Evolutionary conservation across 2,888 invertebrate species (phyloP), one percentile per base, ranked within the genome.

Genomic region (Acleris literana): DNA sequence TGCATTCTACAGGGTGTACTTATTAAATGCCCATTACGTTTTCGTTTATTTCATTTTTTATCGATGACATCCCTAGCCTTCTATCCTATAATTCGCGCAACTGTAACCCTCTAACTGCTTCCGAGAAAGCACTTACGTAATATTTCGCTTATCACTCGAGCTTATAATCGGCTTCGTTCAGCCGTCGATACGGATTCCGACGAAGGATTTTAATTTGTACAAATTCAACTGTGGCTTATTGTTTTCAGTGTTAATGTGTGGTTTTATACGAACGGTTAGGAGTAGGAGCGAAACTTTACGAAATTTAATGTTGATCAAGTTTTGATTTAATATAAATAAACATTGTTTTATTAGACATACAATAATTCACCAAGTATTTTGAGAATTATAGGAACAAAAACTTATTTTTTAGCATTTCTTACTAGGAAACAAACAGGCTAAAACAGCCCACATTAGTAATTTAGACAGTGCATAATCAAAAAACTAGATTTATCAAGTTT

Each of bases 141-240:
- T 48, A 54, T 59, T 22, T 18, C 49, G 25, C 61, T 69, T 54
- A 44, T 43, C 62, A 53, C 52, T 55, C 59, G 20, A 33, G 64
- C 62, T 69, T 74, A 62, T 71, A 74, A 71, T 70, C 72, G 68
- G 70, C 65, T 74, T 68, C 56, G 56, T 17, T 66, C 63, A 58
- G 56, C 39, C 33, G 59, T 64, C 63, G 68, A 46, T 46, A 46
- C 62, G 59, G 58, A 68, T 68, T 62, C 69, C 64, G 62, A 68
- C 63, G 46, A 68, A 71, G 71, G 64, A 72, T 74, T 76, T 76
- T 72, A 74, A 75, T 75, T 77, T 69, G 72, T 72, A 71, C 72
- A 72, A 73, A 74, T 77, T 71, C 70, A 67, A 64, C 57, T 71
- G 63, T 67, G 49, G 60, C 64, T 70, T 70, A 68, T 68, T 69